Base-by-base conservation (phyloP, 2,888 invertebrate species). In the Cataglyphis altisquamis region DNA sequence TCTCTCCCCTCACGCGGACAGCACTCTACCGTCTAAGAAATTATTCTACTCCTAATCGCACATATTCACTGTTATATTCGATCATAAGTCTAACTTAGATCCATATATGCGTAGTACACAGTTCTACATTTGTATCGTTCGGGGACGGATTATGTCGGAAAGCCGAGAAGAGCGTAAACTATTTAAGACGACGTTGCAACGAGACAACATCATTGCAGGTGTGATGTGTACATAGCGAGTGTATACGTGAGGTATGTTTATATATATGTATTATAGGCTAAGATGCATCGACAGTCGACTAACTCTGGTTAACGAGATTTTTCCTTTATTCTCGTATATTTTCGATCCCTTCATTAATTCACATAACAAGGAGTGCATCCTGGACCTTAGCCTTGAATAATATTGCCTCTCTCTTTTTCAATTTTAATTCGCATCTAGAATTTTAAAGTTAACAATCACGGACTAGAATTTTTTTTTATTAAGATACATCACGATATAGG, bases 101-200 rank as follows among this genome's bases (percentile, higher is more conserved):
- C 62, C 87, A 87, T 89, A 86, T 86, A 89, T 86, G 88, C 83
- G 84, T 88, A 87, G 86, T 89, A 90, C 88, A 90, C 88, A 91
- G 89, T 85, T 85, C 87, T 92, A 89, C 86, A 81, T 90, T 90
- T 87, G 89, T 89, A 88, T 92, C 87, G 60, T 89, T 90, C 87
- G 91, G 91, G 92, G 92, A 92, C 92, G 92, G 92, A 92, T 92
- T 91, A 88, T 89, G 90, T 90, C 91, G 91, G 88, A 92, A 92
- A 91, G 88, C 87, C 84, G 85, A 90, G 89, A 72, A 60, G 90
- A 89, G 87, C 83, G 89, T 85, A 72, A 87, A 90, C 78, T 88
- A 82, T 89, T 86, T 82, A 80, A 85, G 78, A 90, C 78, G 85
- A 84, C 67, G 82, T 21, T 48, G 75, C 86, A 80, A 88, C 67